Base-by-base conservation (phyloP, 2,888 invertebrate species). In the Agriopis leucophaearia region DNA sequence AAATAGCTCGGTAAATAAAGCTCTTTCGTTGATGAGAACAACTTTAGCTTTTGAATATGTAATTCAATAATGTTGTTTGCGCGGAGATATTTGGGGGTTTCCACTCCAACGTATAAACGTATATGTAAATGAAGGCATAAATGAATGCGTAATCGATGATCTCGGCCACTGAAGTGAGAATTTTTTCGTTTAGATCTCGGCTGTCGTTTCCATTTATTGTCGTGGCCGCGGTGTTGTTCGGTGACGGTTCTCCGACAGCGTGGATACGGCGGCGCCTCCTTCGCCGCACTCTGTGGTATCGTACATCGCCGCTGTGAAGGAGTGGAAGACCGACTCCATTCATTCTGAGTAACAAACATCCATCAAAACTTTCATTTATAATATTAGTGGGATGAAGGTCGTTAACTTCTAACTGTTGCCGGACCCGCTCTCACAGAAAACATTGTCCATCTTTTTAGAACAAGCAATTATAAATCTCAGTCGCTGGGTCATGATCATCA, bases 71-170 rank as follows among this genome's bases (percentile, higher is more conserved):
- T 45, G 56, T 40, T 18, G 42, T 15, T 52, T 38, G 57, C 51
- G 42, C 13, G 16, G 48, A 48, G 54, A 58, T 56, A 55, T 50
- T 57, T 64, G 47, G 45, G 63, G 66, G 57, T 64, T 69, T 65
- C 66, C 65, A 60, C 61, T 68, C 61, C 59, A 44, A 60, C 68
- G 64, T 64, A 52, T 68, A 73, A 44, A 60, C 68, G 64, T 64
- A 52, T 68, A 73, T 70, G 71, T 48, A 63, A 73, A 74, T 69
- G 47, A 70, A 40, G 45, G 54, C 62, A 68, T 71, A 69, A 1
- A 64, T 63, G 62, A 63, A 67, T 59, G 54, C 45, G 56, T 66
- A 68, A 50, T 59, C 12, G 35, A 18, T 48, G 50, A 69, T 69
- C 52, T 60, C 54, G 58, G 47, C 15, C n/a, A n/a, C n/a, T n/a